phyloP scores from a whole-genome alignment of 2,888 invertebrate species.

The Aquatica leii region DNA sequence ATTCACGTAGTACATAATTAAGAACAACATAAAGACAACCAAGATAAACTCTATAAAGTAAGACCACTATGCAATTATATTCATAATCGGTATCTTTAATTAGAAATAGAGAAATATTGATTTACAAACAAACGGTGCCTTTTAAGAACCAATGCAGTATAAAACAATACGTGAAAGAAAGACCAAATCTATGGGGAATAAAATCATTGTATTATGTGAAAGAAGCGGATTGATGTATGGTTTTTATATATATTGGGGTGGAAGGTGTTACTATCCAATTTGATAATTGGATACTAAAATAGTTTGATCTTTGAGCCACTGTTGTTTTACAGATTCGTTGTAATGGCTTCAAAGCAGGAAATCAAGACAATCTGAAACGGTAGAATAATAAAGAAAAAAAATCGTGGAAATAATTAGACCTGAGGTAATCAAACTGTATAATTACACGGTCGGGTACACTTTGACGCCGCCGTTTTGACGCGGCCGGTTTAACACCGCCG shows the following conservation, averaged over 20 bases:
- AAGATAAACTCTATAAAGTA: too few relatives aligned
- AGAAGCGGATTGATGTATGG: not conserved
- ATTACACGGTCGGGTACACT: too few relatives aligned
- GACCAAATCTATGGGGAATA: not conserved
- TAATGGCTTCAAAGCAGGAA: not conserved
- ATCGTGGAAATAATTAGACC: too few relatives aligned
- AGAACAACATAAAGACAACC: too few relatives aligned
- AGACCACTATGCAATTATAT: not conserved
- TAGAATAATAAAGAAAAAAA: not conserved
- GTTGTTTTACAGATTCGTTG: conserved; percentile 4
- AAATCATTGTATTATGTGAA: not conserved
- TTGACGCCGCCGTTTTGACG: too few relatives aligned
- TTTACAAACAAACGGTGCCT: conserved; percentile 4
- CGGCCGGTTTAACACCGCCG: too few relatives aligned
- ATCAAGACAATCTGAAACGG: not conserved
- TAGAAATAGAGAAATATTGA: not conserved
- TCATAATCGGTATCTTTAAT: not conserved
- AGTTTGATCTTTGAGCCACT: not conserved
- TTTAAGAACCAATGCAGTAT: not conserved
- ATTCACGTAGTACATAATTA: too few relatives aligned
- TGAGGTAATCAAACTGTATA: conserved; percentile 1
- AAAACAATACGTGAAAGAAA: conserved; percentile 8
- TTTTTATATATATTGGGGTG: too few relatives aligned
- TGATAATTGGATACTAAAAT: too few relatives aligned
- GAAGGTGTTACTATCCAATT: too few relatives aligned